These are phyloP conservation scores for Cerastoderma edule DNA, from an alignment of 2,888 invertebrate genomes.

Conservation along the genomic window DNA sequence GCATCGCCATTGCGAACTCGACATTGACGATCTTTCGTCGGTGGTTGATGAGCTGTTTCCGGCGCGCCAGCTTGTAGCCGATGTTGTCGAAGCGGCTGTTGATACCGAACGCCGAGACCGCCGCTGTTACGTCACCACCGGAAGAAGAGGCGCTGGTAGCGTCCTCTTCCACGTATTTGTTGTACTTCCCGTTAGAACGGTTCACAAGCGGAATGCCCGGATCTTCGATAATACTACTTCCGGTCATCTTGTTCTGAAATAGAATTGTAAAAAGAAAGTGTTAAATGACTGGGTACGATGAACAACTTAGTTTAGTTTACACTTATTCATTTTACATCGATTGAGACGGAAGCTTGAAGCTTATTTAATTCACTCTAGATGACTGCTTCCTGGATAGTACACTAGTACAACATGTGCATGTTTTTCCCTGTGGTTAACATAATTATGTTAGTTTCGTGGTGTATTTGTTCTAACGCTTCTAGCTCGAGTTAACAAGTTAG, in stretches of 20 bases:
- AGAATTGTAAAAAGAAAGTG: constrained; percentile 1
- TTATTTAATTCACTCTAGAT: too few species aligned
- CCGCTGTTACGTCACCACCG: constrained; percentile 31
- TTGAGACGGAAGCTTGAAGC: too few species aligned
- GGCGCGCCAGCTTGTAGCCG: constrained; percentile 68
- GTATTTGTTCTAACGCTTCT: too few species aligned
- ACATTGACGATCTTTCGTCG: constrained; percentile 67
- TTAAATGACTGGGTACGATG: neutral
- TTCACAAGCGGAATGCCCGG: constrained; percentile 74
- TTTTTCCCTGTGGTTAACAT: too few species aligned
- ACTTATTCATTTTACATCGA: too few species aligned
- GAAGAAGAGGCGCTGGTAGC: constrained; percentile 40
- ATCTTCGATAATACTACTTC: constrained; percentile 67
- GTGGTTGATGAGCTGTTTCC: constrained; percentile 68
- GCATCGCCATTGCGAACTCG: constrained; percentile 65
- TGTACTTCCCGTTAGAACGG: constrained; percentile 65
- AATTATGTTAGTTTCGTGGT: too few species aligned
- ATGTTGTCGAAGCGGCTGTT: constrained; percentile 69
- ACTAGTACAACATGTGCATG: too few species aligned
- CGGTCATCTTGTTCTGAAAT: constrained; percentile 66
- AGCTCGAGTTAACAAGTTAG: too few species aligned
- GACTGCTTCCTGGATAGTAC: too few species aligned
- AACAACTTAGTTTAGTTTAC: too few species aligned
- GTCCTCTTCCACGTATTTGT: constrained; percentile 66
- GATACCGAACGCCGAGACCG: constrained; percentile 42